Evolutionary conservation across 2,888 invertebrate species (phyloP), one percentile per base, ranked within the genome.

Genomic region (Lutraria lutraria): DNA sequence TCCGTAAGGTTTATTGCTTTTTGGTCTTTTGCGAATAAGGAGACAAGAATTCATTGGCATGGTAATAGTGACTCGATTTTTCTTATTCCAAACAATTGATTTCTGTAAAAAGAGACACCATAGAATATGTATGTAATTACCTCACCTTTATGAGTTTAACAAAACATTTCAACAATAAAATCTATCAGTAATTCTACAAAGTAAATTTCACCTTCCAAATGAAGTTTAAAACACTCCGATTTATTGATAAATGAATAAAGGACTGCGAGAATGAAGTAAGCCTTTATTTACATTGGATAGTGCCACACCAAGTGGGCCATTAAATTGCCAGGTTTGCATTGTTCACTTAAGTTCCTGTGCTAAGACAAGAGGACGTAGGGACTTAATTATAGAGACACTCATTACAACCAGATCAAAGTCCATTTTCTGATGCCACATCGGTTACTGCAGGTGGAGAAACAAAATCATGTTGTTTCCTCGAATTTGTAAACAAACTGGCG

Each of bases 1-100:
- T n/a, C 25, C 25, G n/a, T 68, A 68, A 68, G n/a, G 25, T 68
- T 15, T 68, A 68, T 25, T 68, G 63, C 63, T n/a, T 68, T 68
- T 68, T 68, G 13, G 63, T 25, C n/a, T 68, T 68, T 68, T n/a
- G 25, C 25, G 63, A 25, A 21, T 68, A n/a, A 3, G 8, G 25
- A 68, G n/a, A 25, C 63, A 68, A 21, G 25, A 13, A 68, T 13
- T 68, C n/a, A 13, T 68, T n/a, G 63, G 25, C 25, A 2, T 21
- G 0, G 63, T 12, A 68, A 68, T 68, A 25, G 63, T 68, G 12
- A 25, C 63, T 68, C 13, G 63, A 21, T 13, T 25, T 25, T 3
- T 68, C 63, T 68, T 25, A 68, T 68, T 68, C 63, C 63, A 25
- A 68, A 13, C 63, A 68, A 68, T 68, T 68, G 63, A 68, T 68